Conservation (phyloP, 2,113 vertebrate species). For the Sorex fumeus region DNA sequence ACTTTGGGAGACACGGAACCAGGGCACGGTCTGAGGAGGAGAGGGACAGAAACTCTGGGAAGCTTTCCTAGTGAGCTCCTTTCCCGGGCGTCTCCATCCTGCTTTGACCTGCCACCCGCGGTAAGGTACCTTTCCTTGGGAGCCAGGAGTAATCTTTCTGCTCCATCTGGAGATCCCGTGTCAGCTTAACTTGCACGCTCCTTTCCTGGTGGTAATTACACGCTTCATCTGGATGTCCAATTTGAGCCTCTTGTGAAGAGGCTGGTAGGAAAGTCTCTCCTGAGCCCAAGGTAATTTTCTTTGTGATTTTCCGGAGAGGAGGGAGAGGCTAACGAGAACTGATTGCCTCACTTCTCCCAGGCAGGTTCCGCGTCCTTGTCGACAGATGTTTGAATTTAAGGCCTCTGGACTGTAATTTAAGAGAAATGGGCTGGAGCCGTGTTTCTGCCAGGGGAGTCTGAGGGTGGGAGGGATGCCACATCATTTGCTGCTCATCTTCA, state of each 20-base stretch:
- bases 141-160: constrained; percentile 11
- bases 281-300: constrained; percentile 76
- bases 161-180: constrained; percentile 19
- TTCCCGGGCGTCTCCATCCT: neutral
- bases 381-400: constrained; percentile 73
- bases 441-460: constrained; percentile 57
- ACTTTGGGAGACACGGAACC: too few species aligned
- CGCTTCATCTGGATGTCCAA: constrained; percentile 31
- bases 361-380: constrained; percentile 53
- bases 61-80: neutral
- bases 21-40: too few species aligned
- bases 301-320: constrained; percentile 67
- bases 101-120: neutral
- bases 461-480: constrained; percentile 56
- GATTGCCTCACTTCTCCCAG: constrained; percentile 72
- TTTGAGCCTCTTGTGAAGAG: constrained; percentile 56
- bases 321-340: constrained; percentile 65
- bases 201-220: constrained; percentile 62
- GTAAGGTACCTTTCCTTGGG: constrained; percentile 45
- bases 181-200: neutral
- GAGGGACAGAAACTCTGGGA: neutral
- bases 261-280: constrained; percentile 65
- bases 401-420: constrained; percentile 63
- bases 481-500: constrained; percentile 31
- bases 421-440: constrained; percentile 59